A percentile compares a stretch with the other conserved stretches of the same genome.
Conservation (phyloP, 1,140 invertebrate genomes). For the Scaptodrosophila lebanonensis region DNA sequence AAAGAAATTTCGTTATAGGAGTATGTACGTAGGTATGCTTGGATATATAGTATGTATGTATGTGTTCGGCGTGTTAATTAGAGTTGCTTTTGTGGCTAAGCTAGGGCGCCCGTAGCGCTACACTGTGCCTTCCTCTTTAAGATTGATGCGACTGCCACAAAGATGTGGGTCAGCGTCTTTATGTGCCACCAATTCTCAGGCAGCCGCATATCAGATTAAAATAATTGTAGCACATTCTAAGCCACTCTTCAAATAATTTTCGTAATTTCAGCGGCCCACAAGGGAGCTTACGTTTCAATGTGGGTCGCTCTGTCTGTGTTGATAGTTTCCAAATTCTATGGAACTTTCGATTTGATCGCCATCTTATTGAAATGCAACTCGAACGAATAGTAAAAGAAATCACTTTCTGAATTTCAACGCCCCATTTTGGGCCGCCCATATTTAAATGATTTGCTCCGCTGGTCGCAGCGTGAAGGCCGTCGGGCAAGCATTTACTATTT, state of each 20-base stretch:
- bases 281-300: too few relatives aligned
- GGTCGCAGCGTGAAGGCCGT: slow-evolving; percentile 33
- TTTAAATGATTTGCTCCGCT: slow-evolving; percentile 29
- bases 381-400: slow-evolving; percentile 34
- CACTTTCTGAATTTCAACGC: slow-evolving; percentile 41
- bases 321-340: too few relatives aligned
- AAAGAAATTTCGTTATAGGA: slow-evolving; percentile 13
- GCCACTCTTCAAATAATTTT: too few relatives aligned
- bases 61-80: too few relatives aligned
- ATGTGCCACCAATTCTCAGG: neutral
- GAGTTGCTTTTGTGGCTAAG: neutral
- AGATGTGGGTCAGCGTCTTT: slow-evolving; percentile 9
- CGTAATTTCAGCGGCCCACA: too few relatives aligned
- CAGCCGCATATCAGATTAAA: slow-evolving; percentile 1
- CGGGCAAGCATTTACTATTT: slow-evolving; percentile 12
- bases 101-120: neutral
- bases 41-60: too few relatives aligned
- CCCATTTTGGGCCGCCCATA: slow-evolving; percentile 30
- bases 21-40: too few relatives aligned
- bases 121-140: neutral
- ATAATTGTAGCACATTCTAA: slow-evolving; percentile 4
- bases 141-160: slow-evolving; percentile 13
- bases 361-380: too few relatives aligned
- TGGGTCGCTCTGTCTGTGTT: too few relatives aligned
- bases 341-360: too few relatives aligned